Evolutionary conservation across 2,888 invertebrate species (phyloP).

Genomic region (Sinodicranocentrus sp.): DNA sequence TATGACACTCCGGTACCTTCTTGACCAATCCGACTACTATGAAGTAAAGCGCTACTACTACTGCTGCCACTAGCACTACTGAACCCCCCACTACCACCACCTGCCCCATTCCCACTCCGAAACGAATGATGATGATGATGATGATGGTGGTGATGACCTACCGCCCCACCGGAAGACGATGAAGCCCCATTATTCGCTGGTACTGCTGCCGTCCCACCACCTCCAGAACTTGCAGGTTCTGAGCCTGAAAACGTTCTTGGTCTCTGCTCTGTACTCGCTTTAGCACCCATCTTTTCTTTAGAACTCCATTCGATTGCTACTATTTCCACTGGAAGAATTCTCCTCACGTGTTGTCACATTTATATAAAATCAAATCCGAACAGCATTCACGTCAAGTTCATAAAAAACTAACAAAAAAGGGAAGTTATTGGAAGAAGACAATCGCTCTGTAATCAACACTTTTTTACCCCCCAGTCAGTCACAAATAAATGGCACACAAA

Average conservation of each 20-base stretch:
- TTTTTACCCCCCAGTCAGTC: too few species aligned
- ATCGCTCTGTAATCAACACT: too few species aligned
- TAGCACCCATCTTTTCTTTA: constrained; percentile 66
- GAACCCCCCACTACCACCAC: constrained; percentile 23
- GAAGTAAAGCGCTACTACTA: constrained; percentile 51
- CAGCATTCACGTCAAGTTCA: too few species aligned
- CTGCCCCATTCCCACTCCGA: constrained; percentile 37
- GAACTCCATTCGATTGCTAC: too few species aligned
- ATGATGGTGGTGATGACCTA: constrained; percentile 48
- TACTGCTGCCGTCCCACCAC: constrained; percentile 29
- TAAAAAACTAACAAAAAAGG: too few species aligned
- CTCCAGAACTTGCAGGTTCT: constrained; percentile 55
- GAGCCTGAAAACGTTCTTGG: constrained; percentile 73
- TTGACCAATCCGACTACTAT: constrained; percentile 35
- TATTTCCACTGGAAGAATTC: too few species aligned
- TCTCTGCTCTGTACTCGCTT: constrained; percentile 70
- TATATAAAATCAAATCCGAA: too few species aligned
- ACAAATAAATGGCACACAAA: too few species aligned
- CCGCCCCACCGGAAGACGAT: constrained; percentile 1
- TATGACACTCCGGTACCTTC: not conserved
- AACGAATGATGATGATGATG: constrained; percentile 53
- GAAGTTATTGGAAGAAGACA: too few species aligned
- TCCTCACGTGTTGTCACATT: too few species aligned
- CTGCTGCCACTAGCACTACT: constrained; percentile 34
- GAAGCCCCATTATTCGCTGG: constrained; percentile 33